These are phyloP conservation scores for Stictocephala bisonia DNA, from an alignment of 2,888 invertebrate species.

Conservation along the genomic window DNA sequence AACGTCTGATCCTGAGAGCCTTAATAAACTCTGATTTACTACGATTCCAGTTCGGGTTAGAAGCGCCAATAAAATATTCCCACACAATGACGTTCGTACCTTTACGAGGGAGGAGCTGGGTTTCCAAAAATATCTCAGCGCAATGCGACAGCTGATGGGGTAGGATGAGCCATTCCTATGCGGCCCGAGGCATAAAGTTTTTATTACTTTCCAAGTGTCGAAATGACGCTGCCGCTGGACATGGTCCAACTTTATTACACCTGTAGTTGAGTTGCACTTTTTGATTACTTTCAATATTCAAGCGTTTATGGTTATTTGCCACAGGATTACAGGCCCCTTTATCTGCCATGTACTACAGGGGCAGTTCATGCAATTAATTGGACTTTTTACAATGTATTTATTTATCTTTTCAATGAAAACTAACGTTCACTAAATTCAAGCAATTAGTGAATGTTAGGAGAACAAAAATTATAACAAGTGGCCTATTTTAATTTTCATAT, in stretches of 20 bases:
- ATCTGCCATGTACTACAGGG: no score
- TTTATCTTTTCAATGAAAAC: no score
- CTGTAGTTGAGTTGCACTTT: slow-evolving; percentile 37
- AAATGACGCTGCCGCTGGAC: slow-evolving; percentile 33
- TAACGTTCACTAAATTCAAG: no score
- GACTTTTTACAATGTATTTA: no score
- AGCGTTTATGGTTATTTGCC: no score
- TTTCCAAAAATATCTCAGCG: slow-evolving; percentile 39
- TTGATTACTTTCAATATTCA: slow-evolving; percentile 33
- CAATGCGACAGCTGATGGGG: slow-evolving; percentile 35
- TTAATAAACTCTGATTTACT: slow-evolving; percentile 37
- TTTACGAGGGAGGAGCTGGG: slow-evolving; percentile 25
- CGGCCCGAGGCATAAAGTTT: slow-evolving; percentile 39
- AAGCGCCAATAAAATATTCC: slow-evolving; percentile 32
- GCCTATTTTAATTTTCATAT: no score
- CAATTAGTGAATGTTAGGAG: no score
- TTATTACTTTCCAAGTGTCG: slow-evolving; percentile 45
- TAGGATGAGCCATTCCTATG: slow-evolving; percentile 39
- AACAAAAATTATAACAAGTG: no score
- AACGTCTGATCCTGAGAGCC: slow-evolving; percentile 3
- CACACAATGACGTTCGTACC: slow-evolving; percentile 35
- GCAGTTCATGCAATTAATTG: no score
- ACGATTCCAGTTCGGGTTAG: neutral
- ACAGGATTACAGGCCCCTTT: no score
- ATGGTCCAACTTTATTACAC: no score